Percentiles rank a stretch among this genome's conserved stretches.
These are phyloP conservation scores for Camponotus pennsylvanicus DNA, from an alignment of 1,140 invertebrate species.

Conservation along the genomic window DNA sequence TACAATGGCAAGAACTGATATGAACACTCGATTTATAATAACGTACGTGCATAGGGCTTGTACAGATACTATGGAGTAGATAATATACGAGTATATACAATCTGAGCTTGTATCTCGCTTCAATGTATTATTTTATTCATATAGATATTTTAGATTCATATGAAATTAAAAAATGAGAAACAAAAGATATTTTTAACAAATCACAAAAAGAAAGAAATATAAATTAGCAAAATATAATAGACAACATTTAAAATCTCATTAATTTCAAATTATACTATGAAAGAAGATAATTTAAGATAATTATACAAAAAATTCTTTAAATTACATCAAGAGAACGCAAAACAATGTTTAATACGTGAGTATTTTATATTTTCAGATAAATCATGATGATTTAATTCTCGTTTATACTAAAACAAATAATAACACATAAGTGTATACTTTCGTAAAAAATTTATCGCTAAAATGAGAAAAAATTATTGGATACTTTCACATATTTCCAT, in stretches of 20 bases:
- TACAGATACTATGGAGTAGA: constrained; percentile 9
- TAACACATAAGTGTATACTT: background rate
- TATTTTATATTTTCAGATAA: background rate
- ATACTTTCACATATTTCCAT: background rate
- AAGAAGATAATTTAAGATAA: background rate
- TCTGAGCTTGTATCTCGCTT: constrained; percentile 1
- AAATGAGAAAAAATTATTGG: background rate
- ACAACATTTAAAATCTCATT: background rate
- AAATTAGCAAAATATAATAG: background rate
- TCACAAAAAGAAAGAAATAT: background rate
- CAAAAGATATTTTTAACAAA: background rate
- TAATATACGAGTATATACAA: constrained; percentile 15
- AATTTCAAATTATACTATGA: background rate
- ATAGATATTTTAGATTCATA: background rate
- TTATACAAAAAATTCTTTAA: no score
- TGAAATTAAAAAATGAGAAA: constrained; percentile 6
- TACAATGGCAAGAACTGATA: background rate
- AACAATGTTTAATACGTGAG: no score
- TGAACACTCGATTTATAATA: constrained; percentile 1
- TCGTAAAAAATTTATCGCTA: background rate
- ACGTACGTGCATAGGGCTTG: background rate
- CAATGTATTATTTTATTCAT: background rate
- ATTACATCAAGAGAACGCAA: no score
- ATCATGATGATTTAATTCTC: background rate
- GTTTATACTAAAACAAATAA: constrained; percentile 6